phyloP scores from a whole-genome alignment of 2,797 vertebrate species.

The Gephyroberyx darwinii region DNA sequence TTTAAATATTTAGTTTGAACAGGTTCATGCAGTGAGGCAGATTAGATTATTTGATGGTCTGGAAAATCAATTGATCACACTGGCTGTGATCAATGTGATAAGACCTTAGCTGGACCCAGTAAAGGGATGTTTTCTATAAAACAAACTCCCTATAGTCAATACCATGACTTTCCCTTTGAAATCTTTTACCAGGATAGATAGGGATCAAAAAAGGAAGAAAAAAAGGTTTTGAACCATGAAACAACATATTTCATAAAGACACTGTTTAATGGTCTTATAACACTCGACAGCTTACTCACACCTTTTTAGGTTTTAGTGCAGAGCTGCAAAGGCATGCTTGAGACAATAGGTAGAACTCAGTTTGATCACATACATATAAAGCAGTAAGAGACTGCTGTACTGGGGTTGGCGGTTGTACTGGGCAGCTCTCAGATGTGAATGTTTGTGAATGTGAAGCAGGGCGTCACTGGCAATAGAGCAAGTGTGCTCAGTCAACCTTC shows the following conservation, averaged over 20 bases:
- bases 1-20: background rate
- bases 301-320: background rate
- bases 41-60: slow-evolving; percentile 24
- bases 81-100: slow-evolving; percentile 16
- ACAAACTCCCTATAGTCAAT: slow-evolving; percentile 30
- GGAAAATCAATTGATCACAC: slow-evolving; percentile 28
- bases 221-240: slow-evolving; percentile 15
- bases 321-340: too few relatives aligned
- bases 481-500: background rate
- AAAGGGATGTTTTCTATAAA: slow-evolving; percentile 46
- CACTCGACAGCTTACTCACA: background rate
- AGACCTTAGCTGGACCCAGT: slow-evolving; percentile 30
- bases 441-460: background rate
- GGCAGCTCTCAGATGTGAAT: background rate
- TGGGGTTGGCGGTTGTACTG: background rate
- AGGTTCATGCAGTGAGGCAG: slow-evolving; percentile 1
- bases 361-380: background rate
- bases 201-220: background rate
- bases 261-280: slow-evolving; percentile 7
- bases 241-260: slow-evolving; percentile 19
- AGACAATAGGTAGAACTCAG: background rate
- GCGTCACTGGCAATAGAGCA: background rate
- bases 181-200: slow-evolving; percentile 8
- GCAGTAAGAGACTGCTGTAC: too few relatives aligned
- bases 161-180: slow-evolving; percentile 40